These are phyloP conservation scores for Dasypogon diadema DNA, from an alignment of 2,888 invertebrate genomes.

Conservation along the genomic window DNA sequence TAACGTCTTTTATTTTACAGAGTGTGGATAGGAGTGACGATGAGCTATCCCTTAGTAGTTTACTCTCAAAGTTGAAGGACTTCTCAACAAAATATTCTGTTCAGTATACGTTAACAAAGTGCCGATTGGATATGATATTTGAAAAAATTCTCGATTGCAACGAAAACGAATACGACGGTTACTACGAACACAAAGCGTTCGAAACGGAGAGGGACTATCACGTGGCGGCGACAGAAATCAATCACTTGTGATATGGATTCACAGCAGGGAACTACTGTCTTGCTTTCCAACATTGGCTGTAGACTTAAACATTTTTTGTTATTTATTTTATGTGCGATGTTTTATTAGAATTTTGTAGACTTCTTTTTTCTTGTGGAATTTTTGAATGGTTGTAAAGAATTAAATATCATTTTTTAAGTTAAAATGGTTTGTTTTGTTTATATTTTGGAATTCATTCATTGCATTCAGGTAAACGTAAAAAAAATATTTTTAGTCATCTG, in stretches of 20 bases:
- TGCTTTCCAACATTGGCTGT: neutral
- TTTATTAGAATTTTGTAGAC: neutral
- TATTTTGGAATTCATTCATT: neutral
- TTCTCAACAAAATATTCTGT: constrained; percentile 58
- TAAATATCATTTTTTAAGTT: too few species aligned
- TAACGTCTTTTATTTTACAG: neutral
- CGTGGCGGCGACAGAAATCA: too few species aligned
- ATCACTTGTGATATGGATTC: neutral
- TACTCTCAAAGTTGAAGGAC: constrained; percentile 60
- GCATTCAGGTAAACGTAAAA: neutral
- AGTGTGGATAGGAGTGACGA: neutral
- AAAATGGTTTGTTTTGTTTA: too few species aligned
- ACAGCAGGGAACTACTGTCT: too few species aligned
- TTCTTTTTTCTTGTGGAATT: neutral
- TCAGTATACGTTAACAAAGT: constrained; percentile 58
- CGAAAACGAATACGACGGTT: constrained; percentile 57
- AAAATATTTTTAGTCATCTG: neutral
- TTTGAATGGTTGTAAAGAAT: neutral
- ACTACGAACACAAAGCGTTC: constrained; percentile 64
- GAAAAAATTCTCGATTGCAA: constrained; percentile 65
- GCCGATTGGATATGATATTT: constrained; percentile 67
- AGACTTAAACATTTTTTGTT: neutral
- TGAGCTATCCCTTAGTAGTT: constrained; percentile 2
- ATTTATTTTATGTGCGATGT: neutral
- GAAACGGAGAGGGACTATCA: too few species aligned